phyloP scores from a whole-genome alignment of 2,113 vertebrate genomes.

The Ceuthmochares aereus region DNA sequence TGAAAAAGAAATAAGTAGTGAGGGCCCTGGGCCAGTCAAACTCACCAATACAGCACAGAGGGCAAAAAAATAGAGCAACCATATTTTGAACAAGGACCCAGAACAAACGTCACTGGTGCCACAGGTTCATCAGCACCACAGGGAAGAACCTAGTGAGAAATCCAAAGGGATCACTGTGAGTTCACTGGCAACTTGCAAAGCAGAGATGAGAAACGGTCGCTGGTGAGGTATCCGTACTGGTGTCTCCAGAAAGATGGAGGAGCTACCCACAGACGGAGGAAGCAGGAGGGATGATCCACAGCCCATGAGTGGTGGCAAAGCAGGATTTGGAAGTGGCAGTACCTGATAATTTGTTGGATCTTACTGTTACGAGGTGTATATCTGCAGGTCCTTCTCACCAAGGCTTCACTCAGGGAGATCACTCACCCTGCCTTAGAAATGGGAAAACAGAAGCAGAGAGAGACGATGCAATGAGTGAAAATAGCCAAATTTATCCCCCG shows the following conservation, averaged over 20 bases:
- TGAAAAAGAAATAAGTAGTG: background rate
- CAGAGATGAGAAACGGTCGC: background rate
- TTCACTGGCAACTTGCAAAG: background rate
- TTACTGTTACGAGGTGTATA: background rate
- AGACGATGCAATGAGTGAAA: background rate
- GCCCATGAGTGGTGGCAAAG: background rate
- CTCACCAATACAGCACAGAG: fast-evolving
- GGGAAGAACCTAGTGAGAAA: background rate
- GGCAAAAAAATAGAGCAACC: background rate
- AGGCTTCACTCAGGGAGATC: background rate
- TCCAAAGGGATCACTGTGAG: background rate
- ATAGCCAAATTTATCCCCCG: background rate
- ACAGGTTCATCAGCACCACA: background rate
- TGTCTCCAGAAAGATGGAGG: background rate
- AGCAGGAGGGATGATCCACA: background rate
- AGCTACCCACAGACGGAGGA: background rate
- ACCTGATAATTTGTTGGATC: background rate
- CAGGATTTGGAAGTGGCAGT: background rate
- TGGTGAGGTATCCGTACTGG: background rate
- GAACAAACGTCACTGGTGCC: background rate
- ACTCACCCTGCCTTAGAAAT: background rate
- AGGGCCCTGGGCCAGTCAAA: background rate
- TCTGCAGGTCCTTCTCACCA: background rate
- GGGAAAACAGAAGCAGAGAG: background rate
- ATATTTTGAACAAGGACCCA: background rate